Evolutionary conservation across 1,140 invertebrate genomes (phyloP).

Genomic region (Cydia splendana): DNA sequence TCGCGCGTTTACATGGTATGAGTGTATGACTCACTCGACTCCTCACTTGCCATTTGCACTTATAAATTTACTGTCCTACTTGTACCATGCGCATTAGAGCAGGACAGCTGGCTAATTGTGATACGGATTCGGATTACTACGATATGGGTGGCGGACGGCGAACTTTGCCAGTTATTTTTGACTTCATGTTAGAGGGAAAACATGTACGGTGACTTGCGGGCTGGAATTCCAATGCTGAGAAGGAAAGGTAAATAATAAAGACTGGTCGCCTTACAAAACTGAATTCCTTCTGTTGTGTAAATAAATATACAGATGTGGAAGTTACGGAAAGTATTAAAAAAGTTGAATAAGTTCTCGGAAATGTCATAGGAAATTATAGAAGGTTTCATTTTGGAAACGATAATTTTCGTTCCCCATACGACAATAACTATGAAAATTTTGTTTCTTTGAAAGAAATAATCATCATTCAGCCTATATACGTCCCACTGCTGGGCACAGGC

Average conservation of each 20-base stretch:
- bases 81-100: not conserved
- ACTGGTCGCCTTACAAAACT: not conserved
- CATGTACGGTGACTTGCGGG: conserved; percentile 6
- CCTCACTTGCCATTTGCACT: conserved; percentile 12
- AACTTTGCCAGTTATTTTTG: conserved; percentile 29
- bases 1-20: conserved; percentile 3
- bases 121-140: conserved; percentile 31
- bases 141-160: conserved; percentile 29
- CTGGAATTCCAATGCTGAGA: conserved; percentile 23
- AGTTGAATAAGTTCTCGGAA: too few species aligned
- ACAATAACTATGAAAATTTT: too few species aligned
- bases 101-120: conserved; percentile 9
- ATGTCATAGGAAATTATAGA: too few species aligned
- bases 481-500: too few species aligned
- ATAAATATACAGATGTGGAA: too few species aligned
- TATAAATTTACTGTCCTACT: conserved; percentile 1
- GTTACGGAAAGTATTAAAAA: too few species aligned
- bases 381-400: too few species aligned
- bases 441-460: too few species aligned
- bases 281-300: too few species aligned
- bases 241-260: not conserved
- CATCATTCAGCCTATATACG: too few species aligned
- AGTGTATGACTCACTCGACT: conserved; percentile 28
- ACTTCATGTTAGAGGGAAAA: conserved; percentile 28
- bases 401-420: too few species aligned